Evolutionary conservation across 2,797 vertebrate species (phyloP), one percentile per base, ranked within the genome.

Genomic region (Enteromius fasciolatus): DNA sequence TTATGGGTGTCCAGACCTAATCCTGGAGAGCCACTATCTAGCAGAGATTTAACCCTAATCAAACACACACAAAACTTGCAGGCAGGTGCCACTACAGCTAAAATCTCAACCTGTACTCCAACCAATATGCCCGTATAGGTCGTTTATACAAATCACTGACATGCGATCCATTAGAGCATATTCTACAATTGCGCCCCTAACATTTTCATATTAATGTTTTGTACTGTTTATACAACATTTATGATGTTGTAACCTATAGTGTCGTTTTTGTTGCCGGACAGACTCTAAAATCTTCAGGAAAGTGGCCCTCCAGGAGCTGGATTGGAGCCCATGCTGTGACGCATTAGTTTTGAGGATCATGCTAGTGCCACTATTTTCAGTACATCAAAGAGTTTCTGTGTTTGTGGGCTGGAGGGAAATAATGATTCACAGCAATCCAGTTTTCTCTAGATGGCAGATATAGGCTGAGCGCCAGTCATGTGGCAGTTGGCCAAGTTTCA

Each of bases 401-500:
- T 33, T 41, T 50, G 76, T 41, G 18, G 11, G 20, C 9, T 67
- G 41, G 25, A 77, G 14, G 36, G 67, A 67, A 25, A 31, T 77
- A 78, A 59, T 78, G 79, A 69, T 75, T 28, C 46, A 20, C 78
- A 36, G 25, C 54, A 46, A 54, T n/a, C 66, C 36, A 33, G 44
- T 76, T 28, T 59, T 41, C 33, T 82, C n/a, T 83, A 66, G 25
- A 83, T 59, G 70, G 46, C 23, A 20, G 20, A 18, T 63, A 39
- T 63, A 50, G 74, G 59, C n/a, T 1, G 23, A 31, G 36, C 31
- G 15, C 48, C 18, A 57, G 12, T 57, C 50, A 57, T n/a, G 17
- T 83, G 74, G 81, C 64, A 48, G 48, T 67, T 31, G 46, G 82
- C 70, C 75, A 28, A 70, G 33, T 44, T 54, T 68, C 52, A 54